Percentiles rank a stretch among this genome's conserved stretches.
phyloP scores from a whole-genome alignment of 2,888 invertebrate genomes.

The Diarsia brunnea region DNA sequence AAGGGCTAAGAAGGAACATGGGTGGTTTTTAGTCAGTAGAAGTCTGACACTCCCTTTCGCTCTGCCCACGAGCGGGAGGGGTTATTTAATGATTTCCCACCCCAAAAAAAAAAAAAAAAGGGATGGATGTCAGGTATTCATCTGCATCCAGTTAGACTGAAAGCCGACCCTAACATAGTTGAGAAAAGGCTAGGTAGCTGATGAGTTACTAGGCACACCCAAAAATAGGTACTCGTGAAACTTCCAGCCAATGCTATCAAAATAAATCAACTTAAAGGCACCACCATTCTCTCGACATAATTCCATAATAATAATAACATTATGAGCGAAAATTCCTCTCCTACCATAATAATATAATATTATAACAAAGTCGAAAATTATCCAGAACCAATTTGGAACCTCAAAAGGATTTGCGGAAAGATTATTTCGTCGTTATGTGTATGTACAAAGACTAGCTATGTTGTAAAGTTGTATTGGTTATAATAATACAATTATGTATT shows the following conservation, averaged over 20 bases:
- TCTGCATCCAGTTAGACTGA: no score
- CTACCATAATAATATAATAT: slow-evolving; percentile 1
- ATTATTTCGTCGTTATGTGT: slow-evolving; percentile 5
- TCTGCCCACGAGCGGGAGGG: no score
- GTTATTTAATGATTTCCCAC: no score
- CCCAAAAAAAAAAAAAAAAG: no score
- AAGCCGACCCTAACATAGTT: no score
- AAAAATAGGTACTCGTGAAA: neutral
- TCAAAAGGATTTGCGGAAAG: slow-evolving; percentile 3
- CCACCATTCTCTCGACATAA: neutral
- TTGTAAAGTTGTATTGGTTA: neutral
- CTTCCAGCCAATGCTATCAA: neutral
- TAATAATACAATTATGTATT: neutral
- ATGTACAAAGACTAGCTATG: neutral
- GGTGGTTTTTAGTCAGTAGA: no score
- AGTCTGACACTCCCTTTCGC: no score
- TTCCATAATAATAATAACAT: neutral
- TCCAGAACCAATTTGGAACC: neutral
- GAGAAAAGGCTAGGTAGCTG: no score
- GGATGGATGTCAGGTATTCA: no score
- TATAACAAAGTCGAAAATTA: slow-evolving; percentile 8
- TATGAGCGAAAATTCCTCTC: neutral
- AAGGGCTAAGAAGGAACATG: no score
- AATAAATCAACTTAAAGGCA: neutral
- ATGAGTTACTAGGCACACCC: neutral